Percentiles rank a stretch among this genome's conserved stretches.
These are phyloP conservation scores for Anaspis maculata DNA, from an alignment of 2,888 invertebrate genomes.

Conservation along the genomic window DNA sequence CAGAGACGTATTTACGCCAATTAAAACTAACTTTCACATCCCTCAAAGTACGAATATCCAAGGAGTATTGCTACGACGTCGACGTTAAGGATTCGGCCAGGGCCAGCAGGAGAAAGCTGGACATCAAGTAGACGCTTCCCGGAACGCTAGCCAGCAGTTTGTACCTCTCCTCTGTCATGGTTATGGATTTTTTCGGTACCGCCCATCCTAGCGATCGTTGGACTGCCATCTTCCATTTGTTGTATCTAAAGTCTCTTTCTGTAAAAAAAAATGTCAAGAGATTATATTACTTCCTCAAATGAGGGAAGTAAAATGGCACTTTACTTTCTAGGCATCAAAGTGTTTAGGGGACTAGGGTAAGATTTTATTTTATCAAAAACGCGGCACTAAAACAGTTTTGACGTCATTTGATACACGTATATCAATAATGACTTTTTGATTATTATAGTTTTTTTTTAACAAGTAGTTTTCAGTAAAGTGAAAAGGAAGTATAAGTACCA, in stretches of 20 bases:
- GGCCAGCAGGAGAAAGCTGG: conserved; percentile 60
- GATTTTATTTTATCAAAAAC: conserved; percentile 1
- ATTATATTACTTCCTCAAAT: background rate
- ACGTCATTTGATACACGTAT: too few relatives aligned
- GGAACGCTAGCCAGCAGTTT: conserved; percentile 72
- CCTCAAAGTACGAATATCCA: too few relatives aligned
- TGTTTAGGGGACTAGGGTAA: too few relatives aligned
- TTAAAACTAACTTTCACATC: too few relatives aligned
- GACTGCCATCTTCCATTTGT: conserved; percentile 93
- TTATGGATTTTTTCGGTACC: conserved; percentile 59
- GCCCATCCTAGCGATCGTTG: conserved; percentile 88
- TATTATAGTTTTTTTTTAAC: too few relatives aligned
- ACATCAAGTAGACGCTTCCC: conserved; percentile 63
- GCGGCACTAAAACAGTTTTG: too few relatives aligned
- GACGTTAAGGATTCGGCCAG: conserved; percentile 39
- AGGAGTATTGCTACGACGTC: too few relatives aligned
- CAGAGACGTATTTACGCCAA: too few relatives aligned
- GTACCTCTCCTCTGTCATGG: conserved; percentile 79
- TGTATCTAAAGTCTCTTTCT: conserved; percentile 73
- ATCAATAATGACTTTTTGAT: too few relatives aligned
- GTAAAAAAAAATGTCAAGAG: conserved; percentile 16
- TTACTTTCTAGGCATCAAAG: too few relatives aligned
- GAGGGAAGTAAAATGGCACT: too few relatives aligned
- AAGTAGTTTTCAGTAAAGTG: background rate
- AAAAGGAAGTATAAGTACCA: conserved; percentile 52